Percentiles rank a stretch among this genome's conserved stretches.
phyloP scores from a whole-genome alignment of 2,113 vertebrate genomes.

The Thunnus thynnus region DNA sequence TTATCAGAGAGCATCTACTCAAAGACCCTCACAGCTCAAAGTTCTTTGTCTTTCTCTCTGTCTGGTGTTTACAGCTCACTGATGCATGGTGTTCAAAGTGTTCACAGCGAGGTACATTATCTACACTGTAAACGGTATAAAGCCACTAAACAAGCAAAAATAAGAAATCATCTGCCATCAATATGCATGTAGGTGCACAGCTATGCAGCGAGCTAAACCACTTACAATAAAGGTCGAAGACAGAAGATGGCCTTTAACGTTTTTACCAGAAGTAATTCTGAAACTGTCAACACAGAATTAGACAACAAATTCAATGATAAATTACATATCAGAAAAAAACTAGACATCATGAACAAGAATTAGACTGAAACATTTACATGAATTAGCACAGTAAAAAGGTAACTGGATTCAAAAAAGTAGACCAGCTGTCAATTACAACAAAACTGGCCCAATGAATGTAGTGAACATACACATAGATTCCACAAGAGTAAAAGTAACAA shows the following conservation, averaged over 20 bases:
- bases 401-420: too few species aligned
- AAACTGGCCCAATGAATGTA: too few species aligned
- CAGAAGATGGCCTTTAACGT: neutral
- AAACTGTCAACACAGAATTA: neutral
- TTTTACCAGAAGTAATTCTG: neutral
- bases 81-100: conserved; percentile 7
- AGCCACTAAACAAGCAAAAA: neutral
- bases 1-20: conserved; percentile 32
- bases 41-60: conserved; percentile 24
- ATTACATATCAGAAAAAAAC: neutral
- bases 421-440: too few species aligned
- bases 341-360: neutral
- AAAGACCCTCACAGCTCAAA: conserved; percentile 18
- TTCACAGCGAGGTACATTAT: neutral
- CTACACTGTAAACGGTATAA: neutral
- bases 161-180: neutral
- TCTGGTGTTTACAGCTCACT: conserved; percentile 20
- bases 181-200: neutral
- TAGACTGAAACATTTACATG: too few species aligned
- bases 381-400: too few species aligned
- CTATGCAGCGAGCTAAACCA: neutral
- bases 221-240: neutral
- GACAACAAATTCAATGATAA: neutral
- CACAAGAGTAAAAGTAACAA: too few species aligned
- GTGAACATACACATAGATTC: too few species aligned